These are phyloP conservation scores for Agrochola litura DNA, from an alignment of 2,888 invertebrate species.

Conservation along the genomic window DNA sequence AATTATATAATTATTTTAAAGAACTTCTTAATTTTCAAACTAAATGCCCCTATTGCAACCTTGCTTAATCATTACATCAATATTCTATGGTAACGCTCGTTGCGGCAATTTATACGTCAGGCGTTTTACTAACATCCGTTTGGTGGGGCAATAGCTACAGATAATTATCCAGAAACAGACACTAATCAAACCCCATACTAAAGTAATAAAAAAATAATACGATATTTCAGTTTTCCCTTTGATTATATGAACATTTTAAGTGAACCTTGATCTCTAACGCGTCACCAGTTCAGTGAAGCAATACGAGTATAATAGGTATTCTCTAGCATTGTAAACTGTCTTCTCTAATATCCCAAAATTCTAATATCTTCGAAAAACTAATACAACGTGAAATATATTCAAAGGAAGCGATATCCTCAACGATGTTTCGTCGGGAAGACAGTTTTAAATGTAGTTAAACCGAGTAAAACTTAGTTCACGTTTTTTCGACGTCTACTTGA, in stretches of 20 bases:
- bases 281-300: background rate
- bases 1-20: background rate
- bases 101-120: slow-evolving; percentile 17
- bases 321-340: background rate
- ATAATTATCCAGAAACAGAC: background rate
- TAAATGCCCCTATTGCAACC: background rate
- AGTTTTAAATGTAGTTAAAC: slow-evolving; percentile 65
- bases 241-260: background rate
- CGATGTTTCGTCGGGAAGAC: slow-evolving; percentile 55
- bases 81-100: background rate
- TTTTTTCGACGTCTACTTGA: slow-evolving; percentile 59
- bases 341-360: background rate
- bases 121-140: background rate
- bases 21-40: background rate
- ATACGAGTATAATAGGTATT: background rate
- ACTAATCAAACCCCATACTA: background rate
- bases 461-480: slow-evolving; percentile 55
- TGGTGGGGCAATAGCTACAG: background rate
- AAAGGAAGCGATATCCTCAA: slow-evolving; percentile 44
- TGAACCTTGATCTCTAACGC: background rate
- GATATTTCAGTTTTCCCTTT: background rate
- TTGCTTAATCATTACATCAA: background rate
- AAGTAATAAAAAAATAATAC: background rate
- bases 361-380: slow-evolving; percentile 22
- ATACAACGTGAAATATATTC: slow-evolving; percentile 34